phyloP scores from a whole-genome alignment of 2,888 invertebrate genomes.

The Galerucella calmariensis region DNA sequence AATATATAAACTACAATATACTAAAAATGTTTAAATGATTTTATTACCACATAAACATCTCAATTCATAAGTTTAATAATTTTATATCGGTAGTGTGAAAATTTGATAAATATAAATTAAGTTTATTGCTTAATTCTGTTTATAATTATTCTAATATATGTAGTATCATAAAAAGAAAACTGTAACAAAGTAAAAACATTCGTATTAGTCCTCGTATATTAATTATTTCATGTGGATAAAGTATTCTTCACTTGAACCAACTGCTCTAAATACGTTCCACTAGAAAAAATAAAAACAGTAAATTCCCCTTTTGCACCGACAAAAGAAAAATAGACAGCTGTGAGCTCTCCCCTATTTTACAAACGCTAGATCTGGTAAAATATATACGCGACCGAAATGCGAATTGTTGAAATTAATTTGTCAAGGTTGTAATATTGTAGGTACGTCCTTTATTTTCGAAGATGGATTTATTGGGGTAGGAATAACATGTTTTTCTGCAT shows the following conservation, averaged over 20 bases:
- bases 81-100: too few relatives aligned
- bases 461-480: background rate
- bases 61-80: too few relatives aligned
- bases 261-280: background rate
- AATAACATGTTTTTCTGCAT: background rate
- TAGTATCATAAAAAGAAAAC: too few relatives aligned
- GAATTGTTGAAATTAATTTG: constrained; percentile 15
- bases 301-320: constrained; percentile 1
- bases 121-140: too few relatives aligned
- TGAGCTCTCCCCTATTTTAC: constrained; percentile 14
- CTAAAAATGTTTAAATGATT: too few relatives aligned
- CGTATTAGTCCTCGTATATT: background rate
- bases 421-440: background rate
- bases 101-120: too few relatives aligned
- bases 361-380: constrained; percentile 9
- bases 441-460: background rate
- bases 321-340: constrained; percentile 16
- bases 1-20: too few relatives aligned
- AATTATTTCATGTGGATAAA: background rate
- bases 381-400: background rate
- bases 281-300: background rate
- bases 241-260: background rate
- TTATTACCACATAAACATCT: too few relatives aligned
- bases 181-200: too few relatives aligned
- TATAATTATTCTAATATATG: too few relatives aligned